Evolutionary conservation across 2,888 invertebrate species (phyloP).

Genomic region (Junonia oenone): DNA sequence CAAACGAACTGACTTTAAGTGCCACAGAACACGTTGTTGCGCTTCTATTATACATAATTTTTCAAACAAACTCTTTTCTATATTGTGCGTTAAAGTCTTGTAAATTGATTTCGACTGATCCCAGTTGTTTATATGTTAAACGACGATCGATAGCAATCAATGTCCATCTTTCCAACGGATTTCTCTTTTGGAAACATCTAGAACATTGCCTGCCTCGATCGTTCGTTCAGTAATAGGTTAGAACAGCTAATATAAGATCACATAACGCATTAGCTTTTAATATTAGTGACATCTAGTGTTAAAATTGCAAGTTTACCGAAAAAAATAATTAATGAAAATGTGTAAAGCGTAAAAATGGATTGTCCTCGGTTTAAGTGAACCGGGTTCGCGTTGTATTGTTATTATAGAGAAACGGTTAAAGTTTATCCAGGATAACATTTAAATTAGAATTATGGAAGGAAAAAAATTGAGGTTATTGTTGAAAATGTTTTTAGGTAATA

Average conservation of each 20-base stretch:
- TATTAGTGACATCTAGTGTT: slow-evolving; percentile 79
- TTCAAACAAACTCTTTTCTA: slow-evolving; percentile 40
- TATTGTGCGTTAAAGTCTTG: slow-evolving; percentile 34
- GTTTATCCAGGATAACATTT: slow-evolving; percentile 71
- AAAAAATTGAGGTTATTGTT: slow-evolving; percentile 70
- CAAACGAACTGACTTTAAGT: slow-evolving; percentile 67
- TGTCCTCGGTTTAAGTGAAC: slow-evolving; percentile 49
- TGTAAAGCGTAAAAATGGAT: slow-evolving; percentile 33
- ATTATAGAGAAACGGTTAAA: slow-evolving; percentile 68
- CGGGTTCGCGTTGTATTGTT: slow-evolving; percentile 76
- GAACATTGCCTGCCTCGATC: slow-evolving; percentile 16
- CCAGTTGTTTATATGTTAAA: slow-evolving; percentile 35
- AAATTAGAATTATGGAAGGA: slow-evolving; percentile 67
- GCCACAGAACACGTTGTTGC: slow-evolving; percentile 55
- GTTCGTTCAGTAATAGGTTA: slow-evolving; percentile 21
- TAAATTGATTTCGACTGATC: slow-evolving; percentile 26
- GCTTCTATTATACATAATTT: slow-evolving; percentile 42
- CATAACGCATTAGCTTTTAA: slow-evolving; percentile 69
- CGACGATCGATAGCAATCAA: slow-evolving; percentile 32
- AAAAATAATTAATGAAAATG: slow-evolving; percentile 47
- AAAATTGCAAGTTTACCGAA: slow-evolving; percentile 64
- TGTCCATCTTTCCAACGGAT: not conserved
- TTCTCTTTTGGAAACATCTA: not conserved
- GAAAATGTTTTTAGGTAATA: slow-evolving; percentile 77
- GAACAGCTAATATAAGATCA: slow-evolving; percentile 49